A percentile compares a stretch with the other conserved stretches of the same genome.
These are phyloP conservation scores for Manis javanica DNA, from an alignment of 2,797 vertebrate genomes.

Conservation along the genomic window DNA sequence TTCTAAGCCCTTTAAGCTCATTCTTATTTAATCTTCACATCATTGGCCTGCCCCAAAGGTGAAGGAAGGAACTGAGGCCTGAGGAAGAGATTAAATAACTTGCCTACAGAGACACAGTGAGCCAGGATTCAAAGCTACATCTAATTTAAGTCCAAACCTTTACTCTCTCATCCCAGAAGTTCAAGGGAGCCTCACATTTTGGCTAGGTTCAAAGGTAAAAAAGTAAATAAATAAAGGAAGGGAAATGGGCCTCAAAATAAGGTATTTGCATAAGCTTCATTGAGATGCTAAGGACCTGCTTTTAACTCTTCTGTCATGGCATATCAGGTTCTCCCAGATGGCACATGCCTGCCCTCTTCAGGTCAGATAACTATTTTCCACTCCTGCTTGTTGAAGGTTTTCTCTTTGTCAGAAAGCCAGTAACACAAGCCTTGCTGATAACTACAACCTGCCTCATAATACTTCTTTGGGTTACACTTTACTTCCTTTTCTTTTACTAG, in stretches of 20 bases:
- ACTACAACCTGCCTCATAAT: neutral
- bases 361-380: neutral
- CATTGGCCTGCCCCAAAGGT: neutral
- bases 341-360: neutral
- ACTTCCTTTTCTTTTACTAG: neutral
- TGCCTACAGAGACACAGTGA: neutral
- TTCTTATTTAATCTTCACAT: constrained; percentile 34
- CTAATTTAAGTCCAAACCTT: neutral
- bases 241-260: neutral
- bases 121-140: constrained; percentile 6
- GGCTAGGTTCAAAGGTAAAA: neutral
- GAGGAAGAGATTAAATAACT: neutral
- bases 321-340: neutral
- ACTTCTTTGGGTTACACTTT: neutral
- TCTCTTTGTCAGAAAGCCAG: constrained; percentile 21
- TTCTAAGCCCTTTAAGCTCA: neutral
- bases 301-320: neutral
- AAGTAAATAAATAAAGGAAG: neutral
- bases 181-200: neutral
- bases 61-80: neutral
- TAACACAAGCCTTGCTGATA: neutral
- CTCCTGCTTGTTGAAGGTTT: neutral
- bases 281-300: neutral
- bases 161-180: neutral
- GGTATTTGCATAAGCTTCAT: neutral